Evolutionary conservation across 30 jellyfish, hydroid and myxozoan genomes (phyloP), one percentile per base, ranked within the genome.

Genomic region (Hydra vulgaris): DNA sequence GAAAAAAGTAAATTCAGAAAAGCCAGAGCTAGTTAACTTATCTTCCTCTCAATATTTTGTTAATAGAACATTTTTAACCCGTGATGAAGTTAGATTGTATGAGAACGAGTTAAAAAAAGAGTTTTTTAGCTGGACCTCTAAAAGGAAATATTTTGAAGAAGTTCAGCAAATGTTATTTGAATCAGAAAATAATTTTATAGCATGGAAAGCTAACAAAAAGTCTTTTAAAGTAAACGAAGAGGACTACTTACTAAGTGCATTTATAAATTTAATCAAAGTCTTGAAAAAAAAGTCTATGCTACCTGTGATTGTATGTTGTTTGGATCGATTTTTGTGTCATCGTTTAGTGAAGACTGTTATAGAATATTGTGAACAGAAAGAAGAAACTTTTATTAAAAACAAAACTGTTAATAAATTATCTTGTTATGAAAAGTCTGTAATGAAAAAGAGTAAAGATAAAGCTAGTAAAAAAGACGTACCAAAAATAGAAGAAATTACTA

Each of bases 71-170:
- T 66, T 78, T 55, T 22, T 78, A 54, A 78, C 0, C 12, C 21
- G 24, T 3, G 61, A 40, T 78, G 85, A 78, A 18, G 53, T 78
- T n/a, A 78, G 79, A 18, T 0, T 22, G 7, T 78, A 78, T 52
- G 80, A 78, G 17, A 15, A 21, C 15, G 81, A 78, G 26, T 22
- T 78, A 40, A 74, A 74, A 21, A 53, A 25, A n/a, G 82, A 74
- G 55, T 78, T 78, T 27, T 55, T 26, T 40, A 74, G 55, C 70
- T 74, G 82, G 82, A 23, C 23, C 0, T 5, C 12, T 3, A 40
- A 40, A 5, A 40, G 61, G 12, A 40, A 40, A 40, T 40, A 12
- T 40, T 40, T 40, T 40, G 61, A 40, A 40, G 61, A 5, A 3
- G 61, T 40, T 5, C 61, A 40, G 61, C 8, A 40, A 40, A 40